Conservation (phyloP, 2,113 vertebrate species). For the Passer domesticus region DNA sequence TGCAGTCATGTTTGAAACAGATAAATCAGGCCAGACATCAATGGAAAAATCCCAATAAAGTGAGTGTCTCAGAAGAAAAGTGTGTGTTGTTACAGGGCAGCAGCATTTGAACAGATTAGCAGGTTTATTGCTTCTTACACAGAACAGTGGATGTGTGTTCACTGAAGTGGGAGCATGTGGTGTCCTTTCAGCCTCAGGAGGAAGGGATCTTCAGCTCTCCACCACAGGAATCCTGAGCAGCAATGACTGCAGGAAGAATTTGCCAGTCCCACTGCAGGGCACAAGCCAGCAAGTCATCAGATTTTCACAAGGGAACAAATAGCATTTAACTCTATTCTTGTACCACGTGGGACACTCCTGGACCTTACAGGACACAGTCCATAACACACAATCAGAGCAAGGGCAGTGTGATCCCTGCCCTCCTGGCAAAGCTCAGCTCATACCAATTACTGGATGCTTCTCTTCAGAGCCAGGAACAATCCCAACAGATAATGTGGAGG, state of each 20-base stretch:
- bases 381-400: background rate
- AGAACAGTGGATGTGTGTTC: background rate
- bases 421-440: background rate
- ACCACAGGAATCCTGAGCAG: background rate
- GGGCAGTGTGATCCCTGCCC: rapidly evolving
- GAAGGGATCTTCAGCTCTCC: background rate
- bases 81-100: background rate
- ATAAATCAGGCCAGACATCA: constrained; percentile 52
- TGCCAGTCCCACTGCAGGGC: background rate
- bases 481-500: rapidly evolving
- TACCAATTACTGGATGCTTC: background rate
- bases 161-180: background rate
- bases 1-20: constrained; percentile 16
- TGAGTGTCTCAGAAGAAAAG: background rate
- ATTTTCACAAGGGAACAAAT: background rate
- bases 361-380: background rate
- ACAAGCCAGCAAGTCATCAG: background rate
- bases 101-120: background rate
- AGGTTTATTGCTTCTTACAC: background rate
- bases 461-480: background rate
- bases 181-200: background rate
- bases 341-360: background rate
- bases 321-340: background rate
- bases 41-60: constrained; percentile 49
- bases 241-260: background rate